phyloP scores from a whole-genome alignment of 2,888 invertebrate species.

The Meghimatium bilineatum region DNA sequence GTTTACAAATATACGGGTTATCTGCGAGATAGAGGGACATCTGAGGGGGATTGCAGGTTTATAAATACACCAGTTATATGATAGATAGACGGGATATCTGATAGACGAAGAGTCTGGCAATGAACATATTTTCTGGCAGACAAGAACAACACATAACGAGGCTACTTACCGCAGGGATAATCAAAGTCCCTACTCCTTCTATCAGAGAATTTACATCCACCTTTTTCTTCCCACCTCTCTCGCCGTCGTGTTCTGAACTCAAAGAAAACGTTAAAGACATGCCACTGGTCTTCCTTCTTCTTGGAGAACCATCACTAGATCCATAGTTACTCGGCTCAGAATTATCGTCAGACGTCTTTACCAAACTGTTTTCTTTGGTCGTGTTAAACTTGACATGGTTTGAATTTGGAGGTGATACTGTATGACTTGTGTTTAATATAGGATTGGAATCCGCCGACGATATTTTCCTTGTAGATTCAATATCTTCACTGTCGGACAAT shows the following conservation, averaged over 20 bases:
- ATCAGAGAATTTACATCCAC: slow-evolving; percentile 65
- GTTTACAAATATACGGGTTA: too few species aligned
- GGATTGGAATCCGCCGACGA: slow-evolving; percentile 5
- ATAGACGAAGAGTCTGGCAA: too few species aligned
- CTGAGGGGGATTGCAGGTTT: too few species aligned
- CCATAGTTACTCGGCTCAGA: slow-evolving; percentile 51
- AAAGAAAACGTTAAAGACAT: slow-evolving; percentile 65
- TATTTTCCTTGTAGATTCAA: slow-evolving; percentile 23
- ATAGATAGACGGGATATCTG: too few species aligned
- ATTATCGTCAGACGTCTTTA: background rate
- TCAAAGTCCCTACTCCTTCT: slow-evolving; percentile 68
- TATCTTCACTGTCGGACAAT: background rate
- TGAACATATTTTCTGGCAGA: too few species aligned
- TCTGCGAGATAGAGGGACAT: too few species aligned
- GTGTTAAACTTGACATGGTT: slow-evolving; percentile 45
- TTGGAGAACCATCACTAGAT: slow-evolving; percentile 48
- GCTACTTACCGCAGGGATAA: slow-evolving; percentile 68
- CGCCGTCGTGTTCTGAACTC: slow-evolving; percentile 61
- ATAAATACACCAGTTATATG: too few species aligned
- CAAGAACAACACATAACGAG: too few species aligned
- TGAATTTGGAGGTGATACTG: slow-evolving; percentile 38
- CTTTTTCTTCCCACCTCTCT: slow-evolving; percentile 57
- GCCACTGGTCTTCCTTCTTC: slow-evolving; percentile 62
- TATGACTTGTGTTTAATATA: background rate
- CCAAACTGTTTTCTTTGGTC: background rate